Evolutionary conservation across 2,888 invertebrate species (phyloP), one percentile per base, ranked within the genome.

Genomic region (Hartigia nigra): DNA sequence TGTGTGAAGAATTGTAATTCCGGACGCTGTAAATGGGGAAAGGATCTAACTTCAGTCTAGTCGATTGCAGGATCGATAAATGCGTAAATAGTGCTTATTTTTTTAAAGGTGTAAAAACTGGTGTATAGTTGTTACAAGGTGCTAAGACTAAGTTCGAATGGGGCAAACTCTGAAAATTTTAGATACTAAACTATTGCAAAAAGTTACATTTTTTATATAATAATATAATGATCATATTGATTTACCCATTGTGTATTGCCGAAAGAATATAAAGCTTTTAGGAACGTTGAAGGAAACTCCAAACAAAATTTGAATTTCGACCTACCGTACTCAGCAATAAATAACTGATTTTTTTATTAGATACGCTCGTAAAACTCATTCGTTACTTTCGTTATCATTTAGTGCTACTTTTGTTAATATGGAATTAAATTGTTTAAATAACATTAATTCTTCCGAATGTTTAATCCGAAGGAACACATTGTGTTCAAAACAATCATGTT

Each of bases 331-430:
- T 91, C 91, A 74, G 4, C 4, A 0, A 4, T 78, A 2, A 2
- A 77, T 83, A 84, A 12, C 76, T 90, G 12, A 79, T 84, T 11
- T n/a, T 75, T 32, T 81, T 80, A 4, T 86, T 87, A 1, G 83
- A 81, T 3, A 87, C 55, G 23, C 23, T 55, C 87, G 86, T 79
- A 35, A 74, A 23, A n/a, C 39, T n/a, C 77, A 74, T 1, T 78
- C 78, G 23, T 87, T 91, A 77, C 91, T 90, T 0, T 79, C 74
- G 1, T 91, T 90, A 90, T 74, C 90, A 36, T 81, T 90, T 0
- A 81, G 79, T 39, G 80, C 85, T 0, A 80, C 78, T 1, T 89
- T 84, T 34, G 81, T 80, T 0, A 80, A 85, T 9, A 81, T 91
- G 3, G 55, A 23, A 23, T 55, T 23, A 23, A 55, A 55, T 23